Base-by-base conservation (phyloP, 92 coral and sea anemone genomes). In the Parazoanthus atlanticus region DNA sequence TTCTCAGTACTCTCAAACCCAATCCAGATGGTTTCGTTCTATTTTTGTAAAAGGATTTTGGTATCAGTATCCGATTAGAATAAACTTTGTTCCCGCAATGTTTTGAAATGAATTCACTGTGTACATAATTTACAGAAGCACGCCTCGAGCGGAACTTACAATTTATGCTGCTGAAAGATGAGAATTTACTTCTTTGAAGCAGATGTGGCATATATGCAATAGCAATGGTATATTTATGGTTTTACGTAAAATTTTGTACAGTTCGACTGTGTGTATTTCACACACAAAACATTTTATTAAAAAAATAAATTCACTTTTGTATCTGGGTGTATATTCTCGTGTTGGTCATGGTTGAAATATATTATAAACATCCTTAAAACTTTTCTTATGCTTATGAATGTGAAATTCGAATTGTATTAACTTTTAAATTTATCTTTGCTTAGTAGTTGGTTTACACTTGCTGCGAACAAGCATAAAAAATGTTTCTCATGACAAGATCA, bases 231-330 rank as follows among this genome's bases (percentile, higher is more conserved):
- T 84, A 43, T 84, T 71, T 46, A 82, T 70, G 36, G 78, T 84
- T 71, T 40, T 70, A 46, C 43, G 16, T 43, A 17, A 46, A 84
- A 26, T 70, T 84, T 70, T 84, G 78, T 84, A 84, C 58, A 84
- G 69, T 29, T 84, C 76, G 23, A 66, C 56, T 5, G 86, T 28
- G 76, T 66, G 58, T 82, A 23, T 46, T 69, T 69, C 36, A 26
- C 77, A 83, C 66, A 30, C 65, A 84, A 71, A 70, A 46, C 33
- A 21, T 84, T 84, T 70, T 46, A 70, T 84, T 84, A 84, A 84
- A 69, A 83, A 38, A 65, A 30, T 4, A 38, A 65, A 30, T 15
- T 2, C 33, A 23, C 26, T 8, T 74, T 33, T 15, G 38, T 5
- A 7, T 19, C 25, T 34, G n/a, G 36, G 79, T 75, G 43, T 36